These are phyloP conservation scores for Idaea straminata DNA, from an alignment of 2,888 invertebrate genomes.

Conservation along the genomic window DNA sequence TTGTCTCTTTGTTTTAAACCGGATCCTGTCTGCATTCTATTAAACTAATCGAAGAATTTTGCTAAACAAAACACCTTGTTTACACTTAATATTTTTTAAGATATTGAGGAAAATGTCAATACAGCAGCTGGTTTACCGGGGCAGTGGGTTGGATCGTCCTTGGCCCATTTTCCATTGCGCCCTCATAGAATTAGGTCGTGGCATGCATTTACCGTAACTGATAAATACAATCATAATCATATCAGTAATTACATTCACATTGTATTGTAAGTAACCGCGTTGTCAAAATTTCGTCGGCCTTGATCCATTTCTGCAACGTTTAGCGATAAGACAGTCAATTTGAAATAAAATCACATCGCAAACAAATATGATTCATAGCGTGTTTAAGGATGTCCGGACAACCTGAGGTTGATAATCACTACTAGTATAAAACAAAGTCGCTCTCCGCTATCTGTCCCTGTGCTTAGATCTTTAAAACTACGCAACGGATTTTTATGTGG, in stretches of 20 bases:
- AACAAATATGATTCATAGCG: slow-evolving; percentile 11
- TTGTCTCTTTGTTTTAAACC: neutral
- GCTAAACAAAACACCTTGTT: neutral
- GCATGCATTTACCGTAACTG: slow-evolving; percentile 31
- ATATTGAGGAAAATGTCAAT: slow-evolving; percentile 30
- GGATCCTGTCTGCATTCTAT: neutral
- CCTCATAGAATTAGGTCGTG: slow-evolving; percentile 46
- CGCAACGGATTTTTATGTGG: too few species aligned
- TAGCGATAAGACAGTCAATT: slow-evolving; percentile 13
- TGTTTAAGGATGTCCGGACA: neutral
- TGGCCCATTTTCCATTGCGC: slow-evolving; percentile 51
- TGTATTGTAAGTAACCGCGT: slow-evolving; percentile 23
- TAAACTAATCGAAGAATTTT: neutral
- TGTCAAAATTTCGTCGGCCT: slow-evolving; percentile 29
- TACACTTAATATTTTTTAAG: slow-evolving; percentile 5
- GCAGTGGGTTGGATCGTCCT: slow-evolving; percentile 50
- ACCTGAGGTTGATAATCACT: neutral
- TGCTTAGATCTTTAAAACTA: too few species aligned
- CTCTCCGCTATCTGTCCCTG: too few species aligned
- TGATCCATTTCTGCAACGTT: slow-evolving; percentile 35
- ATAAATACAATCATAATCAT: slow-evolving; percentile 29
- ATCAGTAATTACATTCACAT: slow-evolving; percentile 36
- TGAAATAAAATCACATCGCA: slow-evolving; percentile 12
- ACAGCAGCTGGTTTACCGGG: slow-evolving; percentile 37
- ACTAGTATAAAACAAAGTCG: too few species aligned